Conservation (phyloP, 2,888 invertebrate species). For the Glaucopsyche alexis region DNA sequence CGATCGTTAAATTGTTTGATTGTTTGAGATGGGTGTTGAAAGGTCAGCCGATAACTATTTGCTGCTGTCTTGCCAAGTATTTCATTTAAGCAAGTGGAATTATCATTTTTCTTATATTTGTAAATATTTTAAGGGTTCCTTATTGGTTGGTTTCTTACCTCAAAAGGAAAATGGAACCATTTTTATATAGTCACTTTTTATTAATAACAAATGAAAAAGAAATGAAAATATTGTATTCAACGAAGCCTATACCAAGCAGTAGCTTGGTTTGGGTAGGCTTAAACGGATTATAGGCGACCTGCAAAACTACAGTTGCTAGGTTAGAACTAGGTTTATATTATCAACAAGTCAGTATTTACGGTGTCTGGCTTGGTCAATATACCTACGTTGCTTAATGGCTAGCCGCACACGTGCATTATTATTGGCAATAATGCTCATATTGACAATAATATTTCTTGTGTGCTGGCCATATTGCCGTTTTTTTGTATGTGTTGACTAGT, state of each 20-base stretch:
- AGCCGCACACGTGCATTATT: too few species aligned
- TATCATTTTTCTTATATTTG: not conserved
- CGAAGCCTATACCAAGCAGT: not conserved
- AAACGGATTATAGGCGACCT: not conserved
- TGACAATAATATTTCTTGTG: too few species aligned
- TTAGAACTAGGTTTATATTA: not conserved
- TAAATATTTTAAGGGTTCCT: too few species aligned
- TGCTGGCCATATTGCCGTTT: too few species aligned
- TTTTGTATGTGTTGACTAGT: too few species aligned
- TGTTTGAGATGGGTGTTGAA: conserved; percentile 10
- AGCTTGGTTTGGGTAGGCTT: not conserved
- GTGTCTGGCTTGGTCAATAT: not conserved
- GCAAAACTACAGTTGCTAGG: not conserved
- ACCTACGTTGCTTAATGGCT: not conserved
- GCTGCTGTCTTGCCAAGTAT: not conserved
- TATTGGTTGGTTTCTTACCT: too few species aligned
- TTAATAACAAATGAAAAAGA: too few species aligned
- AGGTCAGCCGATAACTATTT: conserved; percentile 4
- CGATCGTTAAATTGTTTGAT: conserved; percentile 14
- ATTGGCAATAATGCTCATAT: too few species aligned
- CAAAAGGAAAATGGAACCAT: too few species aligned
- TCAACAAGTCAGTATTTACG: not conserved
- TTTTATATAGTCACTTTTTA: too few species aligned
- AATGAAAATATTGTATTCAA: too few species aligned
- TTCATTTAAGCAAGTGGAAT: not conserved